Percentiles rank a stretch among this genome's conserved stretches.
These are phyloP conservation scores for Trididemnum miniatum DNA, from an alignment of 23 tunicate species.

Conservation along the genomic window DNA sequence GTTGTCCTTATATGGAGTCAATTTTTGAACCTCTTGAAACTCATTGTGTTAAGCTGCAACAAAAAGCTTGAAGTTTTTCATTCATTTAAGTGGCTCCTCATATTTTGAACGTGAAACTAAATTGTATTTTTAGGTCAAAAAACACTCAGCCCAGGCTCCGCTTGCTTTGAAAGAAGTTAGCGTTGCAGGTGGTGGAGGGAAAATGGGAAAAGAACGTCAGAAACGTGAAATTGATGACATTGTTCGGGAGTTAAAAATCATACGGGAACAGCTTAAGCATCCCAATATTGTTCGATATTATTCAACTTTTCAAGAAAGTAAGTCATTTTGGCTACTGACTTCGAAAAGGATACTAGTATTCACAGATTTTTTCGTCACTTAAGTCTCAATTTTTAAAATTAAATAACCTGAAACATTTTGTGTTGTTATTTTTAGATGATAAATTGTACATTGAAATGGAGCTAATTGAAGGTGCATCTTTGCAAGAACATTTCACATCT, in stretches of 20 bases:
- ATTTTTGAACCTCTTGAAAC: too few species aligned
- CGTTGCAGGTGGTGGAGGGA: slow-evolving; percentile 80
- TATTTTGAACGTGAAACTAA: too few species aligned
- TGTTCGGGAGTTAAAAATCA: slow-evolving; percentile 86
- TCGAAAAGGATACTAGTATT: too few species aligned
- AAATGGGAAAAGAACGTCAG: slow-evolving; percentile 64
- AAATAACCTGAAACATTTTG: too few species aligned
- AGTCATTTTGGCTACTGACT: too few species aligned
- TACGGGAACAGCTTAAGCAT: slow-evolving; percentile 85
- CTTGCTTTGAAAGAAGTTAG: slow-evolving; percentile 91
- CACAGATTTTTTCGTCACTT: too few species aligned
- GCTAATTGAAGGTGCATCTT: slow-evolving; percentile 91
- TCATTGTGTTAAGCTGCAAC: too few species aligned
- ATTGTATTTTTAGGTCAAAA: slow-evolving; percentile 59
- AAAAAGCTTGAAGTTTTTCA: too few species aligned
- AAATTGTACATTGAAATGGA: slow-evolving; percentile 96
- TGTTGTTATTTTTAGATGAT: slow-evolving; percentile 58
- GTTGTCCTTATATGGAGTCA: too few species aligned
- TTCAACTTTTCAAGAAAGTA: slow-evolving; percentile 91
- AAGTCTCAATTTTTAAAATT: too few species aligned
- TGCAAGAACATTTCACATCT: slow-evolving; percentile 91
- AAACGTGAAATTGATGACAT: slow-evolving; percentile 88
- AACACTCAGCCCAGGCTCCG: slow-evolving; percentile 47
- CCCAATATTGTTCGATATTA: slow-evolving; percentile 89
- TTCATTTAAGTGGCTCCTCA: too few species aligned